These are phyloP conservation scores for Lindbergichthys nudifrons DNA, from an alignment of 2,797 vertebrate species.

Conservation along the genomic window DNA sequence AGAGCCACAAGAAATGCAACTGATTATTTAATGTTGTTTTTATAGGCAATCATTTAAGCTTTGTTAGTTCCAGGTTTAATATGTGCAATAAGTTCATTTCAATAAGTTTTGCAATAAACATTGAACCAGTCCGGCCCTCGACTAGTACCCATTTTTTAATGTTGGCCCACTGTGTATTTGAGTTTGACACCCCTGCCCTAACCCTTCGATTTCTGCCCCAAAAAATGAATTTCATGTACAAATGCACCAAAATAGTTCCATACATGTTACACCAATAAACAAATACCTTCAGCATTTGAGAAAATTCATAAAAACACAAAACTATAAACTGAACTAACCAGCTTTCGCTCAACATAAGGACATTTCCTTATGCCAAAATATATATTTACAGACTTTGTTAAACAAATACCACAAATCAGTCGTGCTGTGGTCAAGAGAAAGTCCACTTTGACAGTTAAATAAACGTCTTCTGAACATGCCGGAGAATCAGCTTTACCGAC, in stretches of 20 bases:
- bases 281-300: neutral
- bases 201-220: neutral
- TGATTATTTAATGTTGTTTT: too few relatives aligned
- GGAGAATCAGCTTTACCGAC: conserved; percentile 1
- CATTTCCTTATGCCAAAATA: neutral
- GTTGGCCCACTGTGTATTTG: too few relatives aligned
- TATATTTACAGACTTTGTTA: neutral
- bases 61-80: too few relatives aligned
- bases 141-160: too few relatives aligned
- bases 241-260: neutral
- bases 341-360: neutral
- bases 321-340: neutral
- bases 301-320: neutral
- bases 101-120: too few relatives aligned
- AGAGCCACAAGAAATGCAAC: too few relatives aligned
- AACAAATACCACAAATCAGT: conserved; percentile 8
- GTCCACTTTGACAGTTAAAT: conserved; percentile 9
- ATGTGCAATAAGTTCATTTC: too few relatives aligned
- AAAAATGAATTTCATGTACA: neutral
- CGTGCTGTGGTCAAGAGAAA: neutral
- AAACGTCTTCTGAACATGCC: conserved; percentile 7
- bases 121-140: too few relatives aligned
- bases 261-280: neutral
- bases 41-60: too few relatives aligned
- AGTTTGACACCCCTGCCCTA: too few relatives aligned